Evolutionary conservation across 2,888 invertebrate species (phyloP), one percentile per base, ranked within the genome.

Genomic region (Sarcophaga variegata): DNA sequence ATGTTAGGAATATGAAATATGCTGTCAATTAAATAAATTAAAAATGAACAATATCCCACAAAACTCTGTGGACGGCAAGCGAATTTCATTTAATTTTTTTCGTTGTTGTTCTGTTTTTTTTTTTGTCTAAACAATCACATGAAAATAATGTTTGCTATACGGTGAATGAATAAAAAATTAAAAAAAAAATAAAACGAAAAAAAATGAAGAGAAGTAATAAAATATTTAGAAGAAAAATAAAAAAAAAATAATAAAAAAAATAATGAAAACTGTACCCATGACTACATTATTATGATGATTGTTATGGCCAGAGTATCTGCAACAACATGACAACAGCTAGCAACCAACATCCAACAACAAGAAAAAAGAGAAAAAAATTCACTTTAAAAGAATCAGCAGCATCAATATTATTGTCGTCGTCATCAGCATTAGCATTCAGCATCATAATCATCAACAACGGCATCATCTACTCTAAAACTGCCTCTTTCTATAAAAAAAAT

Each of bases 241-340:
- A 54, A 76, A 64, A 54, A 76, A 54, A 64, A 64, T 20, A 63
- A 64, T 66, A 20, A 37, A 74, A 60, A 27, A 60, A 59, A 22
- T 17, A 37, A 71, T 14, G 64, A 37, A 63, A 72, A 83, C 71
- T 77, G 77, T 77, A 83, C 82, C 71, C 60, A 66, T 60, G 63
- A 59, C 63, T 60, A 67, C 20, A 62, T 71, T 64, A 49, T 54
- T 54, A 54, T 14, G 12, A 54, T 54, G 54, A 49, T 54, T 54
- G 17, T 54, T 54, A 54, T 54, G 49, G 54, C 54, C 54, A 66
- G 25, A 27, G 54, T 17, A 37, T 45, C 11, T 27, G 49, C n/a
- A 17, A 27, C 22, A 27, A 74, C 79, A 80, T 80, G 80, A 67
- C 74, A 75, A 81, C 81, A 75, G 66, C 63, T n/a, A 63, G 63